Evolutionary conservation across 1,140 invertebrate species (phyloP).

Genomic region (Phortica variegata): DNA sequence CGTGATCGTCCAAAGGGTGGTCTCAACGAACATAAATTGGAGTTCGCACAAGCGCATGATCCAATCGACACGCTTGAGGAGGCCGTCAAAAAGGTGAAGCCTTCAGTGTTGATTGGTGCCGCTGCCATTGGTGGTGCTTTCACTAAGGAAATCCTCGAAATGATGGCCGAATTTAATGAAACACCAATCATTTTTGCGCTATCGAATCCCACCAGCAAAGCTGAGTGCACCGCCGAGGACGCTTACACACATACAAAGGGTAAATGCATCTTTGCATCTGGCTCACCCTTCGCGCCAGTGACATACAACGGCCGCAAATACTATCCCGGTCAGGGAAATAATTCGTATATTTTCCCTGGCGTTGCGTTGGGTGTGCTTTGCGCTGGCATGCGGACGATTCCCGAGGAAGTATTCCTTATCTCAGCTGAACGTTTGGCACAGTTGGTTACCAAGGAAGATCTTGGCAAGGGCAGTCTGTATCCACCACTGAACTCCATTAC

Average conservation of each 20-base stretch:
- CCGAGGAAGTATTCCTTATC: constrained; percentile 85
- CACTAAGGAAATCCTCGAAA: constrained; percentile 76
- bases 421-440: constrained; percentile 82
- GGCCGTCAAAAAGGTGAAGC: constrained; percentile 77
- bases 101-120: constrained; percentile 86
- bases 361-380: constrained; percentile 84
- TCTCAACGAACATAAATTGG: constrained; percentile 70
- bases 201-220: constrained; percentile 94
- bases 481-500: constrained; percentile 88
- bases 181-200: constrained; percentile 88
- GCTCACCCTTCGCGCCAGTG: constrained; percentile 87
- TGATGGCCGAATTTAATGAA: constrained; percentile 70
- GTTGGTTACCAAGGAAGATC: constrained; percentile 79
- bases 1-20: constrained; percentile 71
- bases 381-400: constrained; percentile 79
- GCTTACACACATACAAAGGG: constrained; percentile 80
- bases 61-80: constrained; percentile 75
- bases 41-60: constrained; percentile 76
- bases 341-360: constrained; percentile 96
- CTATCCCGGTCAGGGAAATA: constrained; percentile 92
- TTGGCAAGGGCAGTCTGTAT: constrained; percentile 88
- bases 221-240: constrained; percentile 95
- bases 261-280: constrained; percentile 83
- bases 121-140: constrained; percentile 89
- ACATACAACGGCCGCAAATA: constrained; percentile 74